phyloP scores from a whole-genome alignment of 2,797 vertebrate species.

The Poecilia gillii region DNA sequence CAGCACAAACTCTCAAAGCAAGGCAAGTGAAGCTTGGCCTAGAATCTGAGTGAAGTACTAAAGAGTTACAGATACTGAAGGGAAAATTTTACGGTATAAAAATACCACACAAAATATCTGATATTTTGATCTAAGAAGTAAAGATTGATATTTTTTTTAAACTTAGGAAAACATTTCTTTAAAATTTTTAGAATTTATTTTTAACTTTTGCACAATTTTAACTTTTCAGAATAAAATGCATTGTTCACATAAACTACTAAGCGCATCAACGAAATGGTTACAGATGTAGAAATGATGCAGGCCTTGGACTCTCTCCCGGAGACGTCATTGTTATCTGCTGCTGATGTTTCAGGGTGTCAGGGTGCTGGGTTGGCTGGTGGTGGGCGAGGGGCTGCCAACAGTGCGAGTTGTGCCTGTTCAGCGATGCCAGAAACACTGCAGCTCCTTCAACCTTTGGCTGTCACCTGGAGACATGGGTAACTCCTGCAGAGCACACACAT shows the following conservation, averaged over 20 bases:
- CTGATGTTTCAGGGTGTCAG: conserved; percentile 79
- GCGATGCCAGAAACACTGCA: conserved; percentile 88
- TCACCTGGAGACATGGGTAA: conserved; percentile 90
- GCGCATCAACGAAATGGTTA: neutral
- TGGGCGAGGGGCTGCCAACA: conserved; percentile 87
- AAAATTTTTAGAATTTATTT: neutral
- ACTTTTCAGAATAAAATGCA: neutral
- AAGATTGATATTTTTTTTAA: neutral
- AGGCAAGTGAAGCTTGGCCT: conserved; percentile 51
- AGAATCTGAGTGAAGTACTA: neutral
- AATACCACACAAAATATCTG: neutral
- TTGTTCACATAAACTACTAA: neutral
- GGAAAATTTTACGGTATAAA: neutral
- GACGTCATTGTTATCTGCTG: neutral
- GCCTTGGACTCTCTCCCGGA: neutral
- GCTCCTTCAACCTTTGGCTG: conserved; percentile 85
- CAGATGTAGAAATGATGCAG: neutral
- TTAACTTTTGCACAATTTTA: neutral
- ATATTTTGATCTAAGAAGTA: neutral
- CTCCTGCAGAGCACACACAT: conserved; percentile 14
- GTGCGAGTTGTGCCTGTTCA: conserved; percentile 84
- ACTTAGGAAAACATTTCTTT: neutral
- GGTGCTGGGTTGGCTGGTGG: conserved; percentile 84
- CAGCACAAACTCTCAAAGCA: conserved; percentile 76
- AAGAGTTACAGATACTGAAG: neutral